Evolutionary conservation across 2,113 vertebrate genomes (phyloP), one percentile per base, ranked within the genome.

Genomic region (Eulemur rufifrons): DNA sequence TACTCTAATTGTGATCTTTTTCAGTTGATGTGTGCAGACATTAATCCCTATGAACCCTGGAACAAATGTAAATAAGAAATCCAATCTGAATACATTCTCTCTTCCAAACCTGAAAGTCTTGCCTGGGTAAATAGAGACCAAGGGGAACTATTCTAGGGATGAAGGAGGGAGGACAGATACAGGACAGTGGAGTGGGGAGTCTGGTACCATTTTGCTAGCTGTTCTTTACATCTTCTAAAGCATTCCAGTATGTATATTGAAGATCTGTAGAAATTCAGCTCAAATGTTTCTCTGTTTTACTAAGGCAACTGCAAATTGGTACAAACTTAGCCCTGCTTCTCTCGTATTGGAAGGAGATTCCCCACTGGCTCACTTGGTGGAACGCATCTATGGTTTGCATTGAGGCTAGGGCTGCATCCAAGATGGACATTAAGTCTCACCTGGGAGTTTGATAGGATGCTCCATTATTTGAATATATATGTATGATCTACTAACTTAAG

Each of bases 131-230:
- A 56, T 3, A 78, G 42, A 73, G 25, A 61, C 17, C 0, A 47
- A 5, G 4, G 1, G 1, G 39, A n/a, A 56, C 5, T 56, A 25
- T 59, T 68, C 34, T 69, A 21, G 11, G 4, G 0, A 4, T 45
- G 12, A 39, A 3, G 0, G 37, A 59, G 27, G 7, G 3, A 66
- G 21, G 6, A 76, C 2, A 83, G 71, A 29, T 27, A 0, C 20
- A 87, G 23, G 14, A n/a, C 8, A 64, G 10, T 47, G 10, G 20
- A 50, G 2, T 34, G 13, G 17, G 32, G 14, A 50, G 1, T 8
- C 8, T 5, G 21, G 7, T 25, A 61, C 39, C 32, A 61, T 73
- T 69, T 56, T 76, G 12, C 6, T 61, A 69, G n/a, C 0, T 76
- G 8, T 20, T 85, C 5, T 77, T 96, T 29, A 50, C 13, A 13